Conservation (phyloP, 2,888 invertebrate genomes). For the Homarus gammarus region DNA sequence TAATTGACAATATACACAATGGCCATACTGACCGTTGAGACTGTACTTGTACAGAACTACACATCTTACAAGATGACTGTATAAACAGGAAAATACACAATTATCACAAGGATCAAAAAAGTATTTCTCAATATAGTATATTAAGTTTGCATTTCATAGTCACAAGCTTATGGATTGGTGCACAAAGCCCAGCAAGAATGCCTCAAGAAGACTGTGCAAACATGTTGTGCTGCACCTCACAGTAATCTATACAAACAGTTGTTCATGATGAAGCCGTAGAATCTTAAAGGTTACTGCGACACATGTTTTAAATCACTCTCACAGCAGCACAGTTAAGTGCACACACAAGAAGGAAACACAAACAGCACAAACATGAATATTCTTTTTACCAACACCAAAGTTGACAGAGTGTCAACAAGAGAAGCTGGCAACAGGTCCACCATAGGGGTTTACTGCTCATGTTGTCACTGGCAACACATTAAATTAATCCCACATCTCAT, state of each 20-base stretch:
- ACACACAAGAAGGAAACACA: conserved; percentile 54
- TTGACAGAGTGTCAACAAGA: conserved; percentile 60
- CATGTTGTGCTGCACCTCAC: conserved; percentile 28
- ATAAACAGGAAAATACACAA: conserved; percentile 56
- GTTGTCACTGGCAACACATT: conserved; percentile 71
- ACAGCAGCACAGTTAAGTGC: conserved; percentile 57
- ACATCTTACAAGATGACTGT: conserved; percentile 83
- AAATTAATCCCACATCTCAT: conserved; percentile 52
- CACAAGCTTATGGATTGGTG: conserved; percentile 50
- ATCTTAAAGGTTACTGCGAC: conserved; percentile 39
- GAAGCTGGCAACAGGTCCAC: conserved; percentile 63
- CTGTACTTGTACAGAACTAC: conserved; percentile 1
- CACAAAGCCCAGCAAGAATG: conserved; percentile 56
- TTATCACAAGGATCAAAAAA: conserved; percentile 64
- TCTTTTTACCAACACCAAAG: conserved; percentile 63
- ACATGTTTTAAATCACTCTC: conserved; percentile 38
- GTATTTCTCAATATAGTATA: conserved; percentile 33
- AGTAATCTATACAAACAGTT: conserved; percentile 21
- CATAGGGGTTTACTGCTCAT: conserved; percentile 72
- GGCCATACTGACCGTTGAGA: conserved; percentile 8
- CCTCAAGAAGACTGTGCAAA: conserved; percentile 24
- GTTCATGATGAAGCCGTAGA: conserved; percentile 40
- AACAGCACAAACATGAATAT: conserved; percentile 60
- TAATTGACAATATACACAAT: conserved; percentile 23
- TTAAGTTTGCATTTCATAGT: conserved; percentile 40